Base-by-base conservation (phyloP, 1,140 invertebrate species). In the Campodea augens region DNA sequence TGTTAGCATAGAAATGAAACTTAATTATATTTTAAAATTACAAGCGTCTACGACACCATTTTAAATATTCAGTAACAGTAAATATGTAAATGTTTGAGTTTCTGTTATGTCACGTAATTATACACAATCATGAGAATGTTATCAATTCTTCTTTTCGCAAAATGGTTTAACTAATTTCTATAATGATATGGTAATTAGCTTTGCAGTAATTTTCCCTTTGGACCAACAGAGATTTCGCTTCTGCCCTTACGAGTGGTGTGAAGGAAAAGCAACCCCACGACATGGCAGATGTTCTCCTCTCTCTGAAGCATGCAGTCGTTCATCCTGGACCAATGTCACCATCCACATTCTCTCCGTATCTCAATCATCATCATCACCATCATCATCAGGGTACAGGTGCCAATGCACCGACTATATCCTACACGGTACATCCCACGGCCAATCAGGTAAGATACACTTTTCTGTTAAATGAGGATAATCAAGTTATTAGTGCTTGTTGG, bases 221-320 rank as follows among this genome's bases (percentile, higher is more conserved):
- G 19, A 21, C 25, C 18, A 42, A 21, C 38, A 42, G 43, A 1
- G 48, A 49, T 7, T 46, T 49, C 27, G 23, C 45, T n/a, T n/a
- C n/a, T n/a, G n/a, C n/a, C n/a, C n/a, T n/a, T n/a, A n/a, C n/a
- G n/a, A n/a, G n/a, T 3, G 15, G 37, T 32, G 48, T 38, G 24
- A 48, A 41, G 25, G 49, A 51, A 43, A 51, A 51, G 42, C 46
- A 51, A 25, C 49, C 49, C 15, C 70, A 75, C 58, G 73, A 80
- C 49, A 77, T 86, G 44, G 82, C 84, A 1, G 84, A 89, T 55
- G 83, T 87, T 19, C 68, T 89, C 21, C 64, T 88, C 46, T 86
- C 83, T 0, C 60, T 89, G 46, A 89, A 89, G 61, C 82, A 88
- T 57, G 81, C 84, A 1, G 81, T 88, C 10, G 80, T 87, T 10